phyloP scores from a whole-genome alignment of 2,797 vertebrate species.

The Tarsius wallacei region DNA sequence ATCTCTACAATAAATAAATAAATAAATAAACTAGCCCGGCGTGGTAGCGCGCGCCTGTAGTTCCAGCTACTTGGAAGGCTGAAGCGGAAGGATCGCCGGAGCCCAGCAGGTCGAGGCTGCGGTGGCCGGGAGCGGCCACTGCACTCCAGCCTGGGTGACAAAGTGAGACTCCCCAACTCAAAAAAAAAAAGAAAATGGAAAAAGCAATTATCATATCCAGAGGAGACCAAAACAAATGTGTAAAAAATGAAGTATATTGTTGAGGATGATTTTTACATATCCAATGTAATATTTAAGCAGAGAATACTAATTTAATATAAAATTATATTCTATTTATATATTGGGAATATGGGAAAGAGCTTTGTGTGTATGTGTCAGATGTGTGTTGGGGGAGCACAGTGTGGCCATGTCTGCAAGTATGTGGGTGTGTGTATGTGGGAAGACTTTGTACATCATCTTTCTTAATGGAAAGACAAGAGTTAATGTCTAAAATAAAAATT shows the following conservation, averaged over 20 bases:
- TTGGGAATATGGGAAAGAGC: neutral
- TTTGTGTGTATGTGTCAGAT: neutral
- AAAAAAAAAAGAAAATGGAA: neutral
- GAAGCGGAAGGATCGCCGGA: too few relatives aligned
- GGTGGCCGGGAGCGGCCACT: too few relatives aligned
- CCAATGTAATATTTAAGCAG: neutral
- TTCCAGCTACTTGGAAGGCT: too few relatives aligned
- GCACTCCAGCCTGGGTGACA: too few relatives aligned
- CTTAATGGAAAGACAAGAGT: neutral
- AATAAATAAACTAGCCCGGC: too few relatives aligned
- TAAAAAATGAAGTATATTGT: neutral
- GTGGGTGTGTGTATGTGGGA: neutral
- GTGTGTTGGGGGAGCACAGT: neutral
- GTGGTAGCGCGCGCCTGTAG: too few relatives aligned
- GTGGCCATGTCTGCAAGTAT: neutral
- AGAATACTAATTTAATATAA: neutral
- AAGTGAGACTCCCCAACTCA: too few relatives aligned
- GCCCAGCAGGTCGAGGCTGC: too few relatives aligned
- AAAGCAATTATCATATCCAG: neutral
- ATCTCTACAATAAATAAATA: too few relatives aligned
- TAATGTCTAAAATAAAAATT: neutral
- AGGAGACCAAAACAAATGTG: neutral
- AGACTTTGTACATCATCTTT: neutral
- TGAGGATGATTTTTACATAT: neutral
- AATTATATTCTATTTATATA: neutral